Evolutionary conservation across 2,888 invertebrate genomes (phyloP), one percentile per base, ranked within the genome.

Genomic region (Campaea margaritaria): DNA sequence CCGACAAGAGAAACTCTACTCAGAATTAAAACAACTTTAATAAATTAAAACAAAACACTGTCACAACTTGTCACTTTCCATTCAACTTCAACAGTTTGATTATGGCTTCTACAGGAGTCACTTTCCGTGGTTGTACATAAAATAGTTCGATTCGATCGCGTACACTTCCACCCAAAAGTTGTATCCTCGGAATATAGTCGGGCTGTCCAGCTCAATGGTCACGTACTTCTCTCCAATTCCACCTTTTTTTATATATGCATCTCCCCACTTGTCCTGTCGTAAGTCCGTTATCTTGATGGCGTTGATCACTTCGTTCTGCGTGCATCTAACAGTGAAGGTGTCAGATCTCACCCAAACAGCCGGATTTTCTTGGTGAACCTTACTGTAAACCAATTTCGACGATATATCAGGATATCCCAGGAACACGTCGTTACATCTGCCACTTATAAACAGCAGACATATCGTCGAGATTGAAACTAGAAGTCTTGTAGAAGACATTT

Each of bases 81-180:
- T n/a, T n/a, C n/a, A n/a, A n/a, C n/a, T n/a, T n/a, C n/a, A n/a
- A n/a, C n/a, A n/a, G n/a, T n/a, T n/a, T n/a, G n/a, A n/a, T n/a
- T n/a, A n/a, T n/a, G n/a, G n/a, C n/a, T n/a, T n/a, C n/a, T n/a
- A n/a, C n/a, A n/a, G n/a, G n/a, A n/a, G 49, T 71, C 59, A 72
- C 52, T 79, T 81, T 1, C 85, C 87, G 48, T 86, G 84, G 12
- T 75, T 69, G 14, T 67, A 70, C 12, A 81, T 2, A 53, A 85
- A 87, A 46, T 75, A 65, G 16, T 77, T 78, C 0, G 80, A 77
- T 34, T 85, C 70, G 8, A 85, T 78, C 0, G 84, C 86, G 56
- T 83, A 90, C 34, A 89, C 83, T 71, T 89, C 81, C 12, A 90
- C 84, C 77, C 81, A 81, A 62, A 91, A 91, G 57, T 87, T 87